phyloP scores from a whole-genome alignment of 2,888 invertebrate species.

The Leptodirus hochenwartii region DNA sequence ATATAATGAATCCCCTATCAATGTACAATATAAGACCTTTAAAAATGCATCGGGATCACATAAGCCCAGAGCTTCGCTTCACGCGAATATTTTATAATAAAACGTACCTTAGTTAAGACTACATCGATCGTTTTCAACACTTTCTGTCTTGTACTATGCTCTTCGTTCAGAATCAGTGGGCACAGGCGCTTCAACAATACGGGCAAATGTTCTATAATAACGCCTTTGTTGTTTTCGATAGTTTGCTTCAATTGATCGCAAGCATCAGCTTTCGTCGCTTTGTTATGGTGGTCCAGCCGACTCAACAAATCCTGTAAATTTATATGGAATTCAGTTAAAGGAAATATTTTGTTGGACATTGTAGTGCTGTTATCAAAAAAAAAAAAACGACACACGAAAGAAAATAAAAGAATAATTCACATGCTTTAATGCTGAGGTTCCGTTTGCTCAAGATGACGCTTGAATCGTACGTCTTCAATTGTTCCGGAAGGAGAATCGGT shows the following conservation, averaged over 20 bases:
- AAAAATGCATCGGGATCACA: too few relatives aligned
- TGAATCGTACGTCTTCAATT: slow-evolving; percentile 35
- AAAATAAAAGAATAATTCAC: slow-evolving; percentile 9
- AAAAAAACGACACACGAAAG: not conserved
- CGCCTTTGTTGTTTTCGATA: slow-evolving; percentile 24
- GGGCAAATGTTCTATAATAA: slow-evolving; percentile 40
- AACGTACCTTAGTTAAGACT: slow-evolving; percentile 24
- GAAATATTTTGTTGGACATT: slow-evolving; percentile 1
- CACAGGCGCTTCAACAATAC: slow-evolving; percentile 49
- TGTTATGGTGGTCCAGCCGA: slow-evolving; percentile 59
- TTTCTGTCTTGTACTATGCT: slow-evolving; percentile 39
- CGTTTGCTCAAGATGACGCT: slow-evolving; percentile 42
- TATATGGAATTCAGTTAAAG: slow-evolving; percentile 3
- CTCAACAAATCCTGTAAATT: slow-evolving; percentile 39
- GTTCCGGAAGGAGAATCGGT: slow-evolving; percentile 68
- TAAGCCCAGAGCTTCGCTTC: too few relatives aligned
- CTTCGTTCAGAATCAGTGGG: slow-evolving; percentile 53
- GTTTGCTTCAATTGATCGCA: slow-evolving; percentile 38
- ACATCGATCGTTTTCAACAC: slow-evolving; percentile 36
- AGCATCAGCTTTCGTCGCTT: slow-evolving; percentile 44
- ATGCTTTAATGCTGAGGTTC: slow-evolving; percentile 49
- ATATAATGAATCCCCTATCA: too few relatives aligned
- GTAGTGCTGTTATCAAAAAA: not conserved
- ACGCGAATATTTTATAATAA: too few relatives aligned
- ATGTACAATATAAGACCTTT: too few relatives aligned